phyloP scores from a whole-genome alignment of 2,113 vertebrate species.

The Poicephalus meyeri region DNA sequence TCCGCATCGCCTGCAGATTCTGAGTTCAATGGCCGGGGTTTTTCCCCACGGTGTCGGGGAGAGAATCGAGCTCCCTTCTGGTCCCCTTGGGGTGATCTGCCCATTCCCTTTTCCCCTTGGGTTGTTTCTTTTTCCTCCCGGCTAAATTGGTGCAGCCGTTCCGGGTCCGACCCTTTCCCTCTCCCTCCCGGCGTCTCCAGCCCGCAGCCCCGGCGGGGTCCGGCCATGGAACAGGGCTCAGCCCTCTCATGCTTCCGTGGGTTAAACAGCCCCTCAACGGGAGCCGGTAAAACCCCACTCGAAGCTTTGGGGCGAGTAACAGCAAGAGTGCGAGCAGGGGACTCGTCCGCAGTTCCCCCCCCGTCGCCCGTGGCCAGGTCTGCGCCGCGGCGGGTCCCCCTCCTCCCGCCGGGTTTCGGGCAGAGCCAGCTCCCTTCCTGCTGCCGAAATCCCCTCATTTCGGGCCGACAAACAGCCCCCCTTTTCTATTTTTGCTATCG shows the following conservation, averaged over 20 bases:
- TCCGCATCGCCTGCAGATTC: neutral
- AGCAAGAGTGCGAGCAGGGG: neutral
- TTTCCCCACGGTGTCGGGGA: neutral
- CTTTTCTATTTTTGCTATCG: neutral
- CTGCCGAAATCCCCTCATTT: neutral
- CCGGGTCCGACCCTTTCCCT: neutral
- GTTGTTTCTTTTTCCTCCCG: neutral
- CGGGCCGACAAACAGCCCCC: neutral
- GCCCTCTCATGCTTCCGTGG: too few relatives aligned
- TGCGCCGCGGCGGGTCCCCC: neutral
- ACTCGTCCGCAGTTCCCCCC: neutral
- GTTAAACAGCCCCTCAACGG: accelerated
- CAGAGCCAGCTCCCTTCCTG: neutral
- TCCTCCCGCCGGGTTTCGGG: neutral
- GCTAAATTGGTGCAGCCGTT: neutral
- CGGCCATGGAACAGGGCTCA: neutral
- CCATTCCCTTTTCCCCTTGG: neutral
- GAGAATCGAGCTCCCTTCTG: neutral
- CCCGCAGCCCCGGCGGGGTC: neutral
- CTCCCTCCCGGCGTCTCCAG: neutral
- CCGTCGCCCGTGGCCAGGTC: too few relatives aligned
- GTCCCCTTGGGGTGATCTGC: neutral
- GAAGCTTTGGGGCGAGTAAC: neutral
- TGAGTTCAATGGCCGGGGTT: accelerated
- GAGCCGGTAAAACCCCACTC: neutral